A percentile compares a stretch with the other conserved stretches of the same genome.
Conservation (phyloP, 1,140 invertebrate genomes). For the Potamilus streckersoni region DNA sequence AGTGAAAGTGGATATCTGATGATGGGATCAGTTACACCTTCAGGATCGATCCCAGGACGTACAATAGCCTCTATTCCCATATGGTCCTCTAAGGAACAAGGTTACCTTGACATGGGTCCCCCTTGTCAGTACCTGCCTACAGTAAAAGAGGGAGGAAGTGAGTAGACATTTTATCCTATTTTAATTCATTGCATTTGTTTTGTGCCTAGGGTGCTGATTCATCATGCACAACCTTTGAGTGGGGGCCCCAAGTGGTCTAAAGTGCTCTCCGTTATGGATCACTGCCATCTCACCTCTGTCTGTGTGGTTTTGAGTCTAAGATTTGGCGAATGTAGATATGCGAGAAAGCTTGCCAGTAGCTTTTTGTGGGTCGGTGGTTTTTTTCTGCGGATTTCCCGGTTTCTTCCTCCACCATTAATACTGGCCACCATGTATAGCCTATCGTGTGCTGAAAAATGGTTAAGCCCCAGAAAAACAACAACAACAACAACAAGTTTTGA, state of each 20-base stretch:
- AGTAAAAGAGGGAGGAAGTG: constrained; percentile 59
- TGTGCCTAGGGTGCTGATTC: background rate
- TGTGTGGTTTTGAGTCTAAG: too few species aligned
- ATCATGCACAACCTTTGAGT: background rate
- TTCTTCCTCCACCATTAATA: too few species aligned
- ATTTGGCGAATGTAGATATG: too few species aligned
- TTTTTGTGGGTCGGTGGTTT: too few species aligned
- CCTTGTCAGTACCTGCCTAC: constrained; percentile 53
- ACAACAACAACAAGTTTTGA: too few species aligned
- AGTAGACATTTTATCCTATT: constrained; percentile 25
- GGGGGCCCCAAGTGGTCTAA: background rate
- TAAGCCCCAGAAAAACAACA: too few species aligned
- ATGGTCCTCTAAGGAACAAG: constrained; percentile 31
- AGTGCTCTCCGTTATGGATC: too few species aligned
- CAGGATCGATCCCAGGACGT: background rate
- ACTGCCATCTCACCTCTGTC: background rate
- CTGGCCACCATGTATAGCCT: too few species aligned
- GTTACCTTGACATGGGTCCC: constrained; percentile 60
- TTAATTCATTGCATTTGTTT: background rate
- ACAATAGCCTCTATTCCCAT: constrained; percentile 38
- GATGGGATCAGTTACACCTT: constrained; percentile 17
- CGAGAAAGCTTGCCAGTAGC: too few species aligned
- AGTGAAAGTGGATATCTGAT: constrained; percentile 23
- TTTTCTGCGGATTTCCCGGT: too few species aligned
- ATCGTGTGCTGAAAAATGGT: too few species aligned